These are phyloP conservation scores for Oreortyx pictus DNA, from an alignment of 2,797 vertebrate genomes.

Conservation along the genomic window DNA sequence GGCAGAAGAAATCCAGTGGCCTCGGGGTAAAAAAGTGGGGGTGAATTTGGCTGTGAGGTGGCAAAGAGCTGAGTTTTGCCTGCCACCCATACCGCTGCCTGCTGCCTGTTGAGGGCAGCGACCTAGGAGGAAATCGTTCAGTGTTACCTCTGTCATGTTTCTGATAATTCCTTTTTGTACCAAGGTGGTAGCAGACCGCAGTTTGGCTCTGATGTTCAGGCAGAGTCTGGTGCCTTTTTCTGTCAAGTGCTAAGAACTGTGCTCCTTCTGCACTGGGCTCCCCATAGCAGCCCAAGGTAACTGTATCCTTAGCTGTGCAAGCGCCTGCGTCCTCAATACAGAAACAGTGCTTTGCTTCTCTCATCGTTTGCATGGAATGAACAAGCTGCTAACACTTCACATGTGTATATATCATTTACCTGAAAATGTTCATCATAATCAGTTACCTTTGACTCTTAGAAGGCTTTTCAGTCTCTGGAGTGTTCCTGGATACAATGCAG, in stretches of 20 bases:
- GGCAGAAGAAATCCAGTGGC: background rate
- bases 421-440: background rate
- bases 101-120: background rate
- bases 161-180: background rate
- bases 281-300: fast-evolving
- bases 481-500: background rate
- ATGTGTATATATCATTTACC: background rate
- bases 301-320: background rate
- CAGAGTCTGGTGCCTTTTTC: background rate
- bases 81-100: fast-evolving
- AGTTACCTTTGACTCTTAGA: background rate
- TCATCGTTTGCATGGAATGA: background rate
- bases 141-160: background rate
- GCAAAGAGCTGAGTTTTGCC: background rate
- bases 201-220: background rate
- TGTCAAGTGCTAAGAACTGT: background rate
- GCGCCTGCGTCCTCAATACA: fast-evolving
- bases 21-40: background rate
- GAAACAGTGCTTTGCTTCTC: background rate
- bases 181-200: background rate
- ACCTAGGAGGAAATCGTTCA: background rate
- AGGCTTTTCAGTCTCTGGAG: background rate
- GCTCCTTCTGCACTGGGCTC: background rate
- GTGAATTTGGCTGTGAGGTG: background rate
- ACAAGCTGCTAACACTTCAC: background rate